Base-by-base conservation (phyloP, 2,797 vertebrate genomes). In the Eulemur mongoz region DNA sequence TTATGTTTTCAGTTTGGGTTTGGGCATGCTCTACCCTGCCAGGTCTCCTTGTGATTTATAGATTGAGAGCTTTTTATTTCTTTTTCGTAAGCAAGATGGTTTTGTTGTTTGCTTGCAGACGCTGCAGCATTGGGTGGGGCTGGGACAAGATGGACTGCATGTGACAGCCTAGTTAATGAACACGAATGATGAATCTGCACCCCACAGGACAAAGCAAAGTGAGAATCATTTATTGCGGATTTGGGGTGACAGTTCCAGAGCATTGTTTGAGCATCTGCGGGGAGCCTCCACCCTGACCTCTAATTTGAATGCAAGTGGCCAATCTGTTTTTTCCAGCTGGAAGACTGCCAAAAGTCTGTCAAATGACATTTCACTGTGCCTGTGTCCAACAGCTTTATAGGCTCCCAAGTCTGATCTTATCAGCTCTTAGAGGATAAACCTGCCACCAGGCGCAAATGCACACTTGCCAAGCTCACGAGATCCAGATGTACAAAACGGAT, bases 21-120 rank as follows among this genome's bases (percentile, higher is more conserved):
- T 32, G 54, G 11, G 17, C 82, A 72, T n/a, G 32, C 17, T 85
- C 43, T 87, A 2, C 48, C 50, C 75, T 92, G 91, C 32, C 80
- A 93, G 23, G 14, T 59, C 85, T 82, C 76, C n/a, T 6, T 78
- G 23, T 88, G 81, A 93, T 75, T 93, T 90, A 93, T 57, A 90
- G 40, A 72, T 43, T 15, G n/a, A 91, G 25, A 84, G 35, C 2
- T 63, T 70, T 93, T 83, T 72, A 35, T 65, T 92, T 93, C 54
- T 86, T 95, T 48, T 88, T 85, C 52, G 89, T 80, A 81, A 90
- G 59, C n/a, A 76, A 92, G 40, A 84, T 63, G 57, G 76, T 32
- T 61, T 82, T 72, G 70, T n/a, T 92, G 17, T 79, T 92, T 92
- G 65, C 52, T 61, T 59, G n/a, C 35, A 84, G 57, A 84, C 76